Evolutionary conservation across 2,888 invertebrate genomes (phyloP), one percentile per base, ranked within the genome.

Genomic region (Philereme vetulata): DNA sequence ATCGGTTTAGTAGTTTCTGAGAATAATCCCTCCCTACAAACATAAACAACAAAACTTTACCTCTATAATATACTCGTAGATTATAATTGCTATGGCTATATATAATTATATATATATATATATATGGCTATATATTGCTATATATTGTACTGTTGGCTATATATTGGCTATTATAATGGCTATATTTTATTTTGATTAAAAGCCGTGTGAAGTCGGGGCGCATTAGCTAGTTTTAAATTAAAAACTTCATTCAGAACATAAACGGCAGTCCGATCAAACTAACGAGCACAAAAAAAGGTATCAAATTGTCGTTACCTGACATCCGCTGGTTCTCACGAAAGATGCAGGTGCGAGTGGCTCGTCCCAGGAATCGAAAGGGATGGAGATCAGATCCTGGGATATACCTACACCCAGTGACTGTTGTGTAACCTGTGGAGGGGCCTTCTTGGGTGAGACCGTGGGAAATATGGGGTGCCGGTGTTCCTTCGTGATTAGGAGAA

Each of bases 391-490:
- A 75, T 80, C 80, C 81, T 55, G 55, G 55, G 51, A 51, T 52
- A 55, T 53, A 10, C 33, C 42, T 34, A 35, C 35, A 6, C 34
- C 52, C 52, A 35, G 51, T 45, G 52, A 52, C 52, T 62, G 55
- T 42, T 32, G 43, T 40, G 33, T 48, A 62, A 49, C 49, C 51
- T 58, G 49, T 55, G 48, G 33, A 73, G 78, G 79, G 81, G 83
- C 82, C 80, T 74, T 76, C 78, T 72, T 77, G 82, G 83, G 85
- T 81, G 82, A 83, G 83, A 90, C 78, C 91, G 91, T 91, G 90
- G 90, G 90, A 91, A 91, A 86, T 86, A 88, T 82, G 87, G 88
- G 88, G 84, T 82, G 85, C 80, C 78, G 80, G 77, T 84, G 81
- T 84, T 86, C 86, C 86, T 82, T 75, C 66, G 71, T 67, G 65